Base-by-base conservation (phyloP, 1,140 invertebrate species). In the Drosophila persimilis region DNA sequence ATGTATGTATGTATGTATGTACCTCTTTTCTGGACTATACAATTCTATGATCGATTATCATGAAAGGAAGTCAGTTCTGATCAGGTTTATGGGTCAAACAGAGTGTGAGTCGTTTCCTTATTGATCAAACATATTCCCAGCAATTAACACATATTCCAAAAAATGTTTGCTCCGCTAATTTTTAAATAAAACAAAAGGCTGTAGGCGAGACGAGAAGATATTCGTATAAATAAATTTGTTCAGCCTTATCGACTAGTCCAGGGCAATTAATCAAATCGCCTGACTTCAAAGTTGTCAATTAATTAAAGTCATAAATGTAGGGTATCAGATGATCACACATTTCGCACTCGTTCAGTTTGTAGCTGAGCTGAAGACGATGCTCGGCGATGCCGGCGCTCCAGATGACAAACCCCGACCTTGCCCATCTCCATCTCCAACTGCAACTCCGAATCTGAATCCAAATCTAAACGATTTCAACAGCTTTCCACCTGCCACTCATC, bases 401-500 rank as follows among this genome's bases (percentile, higher is more conserved):
- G 60, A 60, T 56, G 70, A 73, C 70, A 44, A 48, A 46, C 48
- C 72, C 46, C 58, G 80, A 86, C 80, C 80, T 84, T 84, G 80
- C 77, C 57, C 66, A 72, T 83, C 80, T 46, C 51, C 44, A 44
- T 31, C 46, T 46, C 45, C 56, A 35, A 31, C 46, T 39, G 11
- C 9, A 48, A 24, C 13, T 53, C 43, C 24, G 9, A n/a, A 8
- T 51, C 57, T 1, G 20, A 17, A 22, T 24, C 26, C 6, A 47
- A 52, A 59, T 47, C 8, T 9, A 17, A 59, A 60, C 43, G 52
- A 84, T 81, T 81, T 81, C 79, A 81, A 84, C 77, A 84, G 57
- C 73, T 76, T 61, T 73, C 80, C 77, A 84, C 80, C 80, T 84
- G 80, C 64, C 81, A 78, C 57, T 44, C 47, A 63, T 31, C 15